Base-by-base conservation (phyloP, 2,888 invertebrate genomes). In the Agrilus cyanescens region DNA sequence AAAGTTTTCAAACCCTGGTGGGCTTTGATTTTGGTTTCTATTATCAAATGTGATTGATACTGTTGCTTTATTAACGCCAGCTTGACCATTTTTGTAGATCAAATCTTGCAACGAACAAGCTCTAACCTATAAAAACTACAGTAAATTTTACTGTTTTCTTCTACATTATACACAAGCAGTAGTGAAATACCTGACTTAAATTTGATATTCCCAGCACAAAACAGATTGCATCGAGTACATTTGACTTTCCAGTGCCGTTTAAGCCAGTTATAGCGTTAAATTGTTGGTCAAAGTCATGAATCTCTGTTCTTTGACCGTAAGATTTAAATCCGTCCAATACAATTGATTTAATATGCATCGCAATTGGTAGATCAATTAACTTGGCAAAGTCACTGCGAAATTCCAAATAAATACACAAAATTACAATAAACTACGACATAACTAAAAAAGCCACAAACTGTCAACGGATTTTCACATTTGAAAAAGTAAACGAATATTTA, bases 251-350 rank as follows among this genome's bases (percentile, higher is more conserved):
- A 50, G 90, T 93, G 6, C 97, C 97, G 68, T 98, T 98, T 37
- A 97, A 70, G 1, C 97, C 98, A 12, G 97, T 97, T 41, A 98
- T 97, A 4, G 97, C 98, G 59, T 97, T 98, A 63, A 98, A 98
- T 65, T 88, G 80, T 0, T 78, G 78, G 70, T 98, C 97, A 62
- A 98, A 97, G 2, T 86, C 89, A 49, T 79, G 81, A 39, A 98
- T 80, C 69, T 91, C 91, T 0, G 93, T 91, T 52, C 90, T 73
- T 53, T 85, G 83, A 0, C 94, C 95, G 59, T 98, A 98, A 0
- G 97, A 97, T 68, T 98, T 98, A 63, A 99, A 98, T 36, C 98
- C 98, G 60, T 98, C 96, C 38, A 98, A 70, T 30, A 89, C 76
- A 54, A 97, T 83, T 2, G 84, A 83, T 65, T 94, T 96, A 37